Evolutionary conservation across 2,888 invertebrate species (phyloP).

Genomic region (Melanostoma scalare): DNA sequence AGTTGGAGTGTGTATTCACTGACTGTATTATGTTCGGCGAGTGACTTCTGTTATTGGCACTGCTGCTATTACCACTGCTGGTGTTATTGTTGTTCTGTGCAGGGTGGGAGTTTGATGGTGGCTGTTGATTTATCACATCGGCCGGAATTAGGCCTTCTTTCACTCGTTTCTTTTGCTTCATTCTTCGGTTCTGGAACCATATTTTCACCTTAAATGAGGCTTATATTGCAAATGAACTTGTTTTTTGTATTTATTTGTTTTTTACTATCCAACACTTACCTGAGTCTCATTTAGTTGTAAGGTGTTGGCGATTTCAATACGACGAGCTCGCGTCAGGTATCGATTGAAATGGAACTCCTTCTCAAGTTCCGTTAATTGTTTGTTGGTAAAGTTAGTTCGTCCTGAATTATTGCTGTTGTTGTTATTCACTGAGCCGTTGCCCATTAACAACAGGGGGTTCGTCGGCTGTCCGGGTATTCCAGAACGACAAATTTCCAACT

Average conservation of each 20-base stretch:
- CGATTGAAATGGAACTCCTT: constrained; percentile 99
- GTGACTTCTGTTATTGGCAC: constrained; percentile 60
- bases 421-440: constrained; percentile 77
- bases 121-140: constrained; percentile 84
- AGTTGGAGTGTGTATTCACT: constrained; percentile 53
- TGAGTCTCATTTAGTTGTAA: constrained; percentile 98
- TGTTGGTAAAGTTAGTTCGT: constrained; percentile 99
- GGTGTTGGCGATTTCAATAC: constrained; percentile 98
- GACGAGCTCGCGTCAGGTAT: constrained; percentile 96
- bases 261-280: constrained; percentile 76
- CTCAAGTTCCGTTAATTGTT: constrained; percentile 98
- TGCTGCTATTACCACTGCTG: constrained; percentile 74
- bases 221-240: neutral
- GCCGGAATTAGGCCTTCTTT: constrained; percentile 93
- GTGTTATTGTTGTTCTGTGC: constrained; percentile 74
- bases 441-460: constrained; percentile 77
- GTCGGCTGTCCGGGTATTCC: constrained; percentile 75
- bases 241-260: neutral
- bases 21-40: constrained; percentile 48
- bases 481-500: constrained; percentile 80
- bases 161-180: constrained; percentile 99
- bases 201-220: constrained; percentile 88
- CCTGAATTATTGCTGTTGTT: constrained; percentile 90
- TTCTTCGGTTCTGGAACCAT: constrained; percentile 99
- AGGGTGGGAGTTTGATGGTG: constrained; percentile 76